Percentiles rank a stretch among this genome's conserved stretches.
Evolutionary conservation across 1,140 invertebrate genomes (phyloP).

Genomic region (Wiebesia pumilae): DNA sequence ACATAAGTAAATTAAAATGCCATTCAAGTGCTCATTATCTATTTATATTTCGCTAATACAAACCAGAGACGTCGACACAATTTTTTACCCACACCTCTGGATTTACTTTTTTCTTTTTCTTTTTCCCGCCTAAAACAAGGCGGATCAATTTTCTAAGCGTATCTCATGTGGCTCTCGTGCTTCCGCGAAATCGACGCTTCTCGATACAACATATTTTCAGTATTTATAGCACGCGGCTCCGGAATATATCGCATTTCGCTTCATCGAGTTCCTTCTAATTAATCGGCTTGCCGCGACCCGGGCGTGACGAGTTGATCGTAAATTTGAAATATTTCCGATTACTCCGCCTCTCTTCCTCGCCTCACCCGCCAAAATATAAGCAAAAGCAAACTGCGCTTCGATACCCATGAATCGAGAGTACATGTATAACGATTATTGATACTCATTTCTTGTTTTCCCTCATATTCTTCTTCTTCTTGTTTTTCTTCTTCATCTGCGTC

Average conservation of each 20-base stretch:
- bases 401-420: not conserved
- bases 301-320: slow-evolving; percentile 53
- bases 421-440: not conserved
- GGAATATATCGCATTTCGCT: slow-evolving; percentile 1
- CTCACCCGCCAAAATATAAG: not conserved
- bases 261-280: slow-evolving; percentile 50
- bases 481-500: not conserved
- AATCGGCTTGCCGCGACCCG: slow-evolving; percentile 38
- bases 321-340: slow-evolving; percentile 53
- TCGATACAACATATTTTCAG: slow-evolving; percentile 2
- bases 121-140: not conserved
- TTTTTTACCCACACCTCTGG: not conserved
- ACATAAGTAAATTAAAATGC: slow-evolving; percentile 13
- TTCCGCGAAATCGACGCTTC: slow-evolving; percentile 15
- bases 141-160: not conserved
- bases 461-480: not conserved
- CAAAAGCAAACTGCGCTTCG: not conserved
- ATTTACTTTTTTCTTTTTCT: not conserved
- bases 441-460: not conserved
- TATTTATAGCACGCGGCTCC: slow-evolving; percentile 19
- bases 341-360: slow-evolving; percentile 21
- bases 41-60: slow-evolving; percentile 10
- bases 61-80: not conserved
- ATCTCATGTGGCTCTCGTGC: not conserved
- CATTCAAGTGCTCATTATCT: slow-evolving; percentile 4